Conservation (phyloP, 2,113 vertebrate genomes). For the Gambusia holbrooki region DNA sequence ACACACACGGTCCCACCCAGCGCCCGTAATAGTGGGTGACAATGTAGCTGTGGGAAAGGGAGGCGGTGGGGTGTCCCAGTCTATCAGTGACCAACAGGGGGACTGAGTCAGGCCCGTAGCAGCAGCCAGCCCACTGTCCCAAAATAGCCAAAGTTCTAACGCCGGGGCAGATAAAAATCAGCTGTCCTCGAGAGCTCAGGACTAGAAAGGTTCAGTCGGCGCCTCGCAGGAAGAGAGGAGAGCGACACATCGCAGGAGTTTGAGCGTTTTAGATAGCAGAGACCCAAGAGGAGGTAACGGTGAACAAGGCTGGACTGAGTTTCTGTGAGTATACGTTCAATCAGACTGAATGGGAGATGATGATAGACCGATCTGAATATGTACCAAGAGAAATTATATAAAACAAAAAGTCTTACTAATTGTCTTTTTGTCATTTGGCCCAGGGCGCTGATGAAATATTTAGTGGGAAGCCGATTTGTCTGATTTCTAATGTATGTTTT, state of each 20-base stretch:
- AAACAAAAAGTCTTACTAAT: neutral
- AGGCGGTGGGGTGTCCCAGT: slow-evolving; percentile 48
- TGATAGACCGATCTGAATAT: neutral
- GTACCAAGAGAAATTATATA: neutral
- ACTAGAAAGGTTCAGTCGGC: slow-evolving; percentile 70
- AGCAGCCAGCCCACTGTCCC: slow-evolving; percentile 80
- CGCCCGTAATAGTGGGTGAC: slow-evolving; percentile 69
- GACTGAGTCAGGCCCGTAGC: slow-evolving; percentile 86
- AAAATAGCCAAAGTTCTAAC: slow-evolving; percentile 82
- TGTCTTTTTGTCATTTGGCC: neutral
- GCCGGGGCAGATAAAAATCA: slow-evolving; percentile 86
- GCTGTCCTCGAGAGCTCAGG: slow-evolving; percentile 77
- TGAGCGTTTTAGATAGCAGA: slow-evolving; percentile 26
- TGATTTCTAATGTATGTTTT: neutral
- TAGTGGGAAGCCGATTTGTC: neutral
- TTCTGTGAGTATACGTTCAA: slow-evolving; percentile 63
- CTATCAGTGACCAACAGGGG: slow-evolving; percentile 62
- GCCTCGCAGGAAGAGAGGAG: slow-evolving; percentile 32
- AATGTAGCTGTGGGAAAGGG: slow-evolving; percentile 63
- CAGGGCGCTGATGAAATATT: neutral
- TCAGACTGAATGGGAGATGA: neutral
- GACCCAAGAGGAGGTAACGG: slow-evolving; percentile 3
- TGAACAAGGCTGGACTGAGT: slow-evolving; percentile 13
- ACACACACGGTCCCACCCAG: slow-evolving; percentile 42
- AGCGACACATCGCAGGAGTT: slow-evolving; percentile 29